Conservation (phyloP, 2,888 invertebrate species). For the Zaprionus obscuricornis region DNA sequence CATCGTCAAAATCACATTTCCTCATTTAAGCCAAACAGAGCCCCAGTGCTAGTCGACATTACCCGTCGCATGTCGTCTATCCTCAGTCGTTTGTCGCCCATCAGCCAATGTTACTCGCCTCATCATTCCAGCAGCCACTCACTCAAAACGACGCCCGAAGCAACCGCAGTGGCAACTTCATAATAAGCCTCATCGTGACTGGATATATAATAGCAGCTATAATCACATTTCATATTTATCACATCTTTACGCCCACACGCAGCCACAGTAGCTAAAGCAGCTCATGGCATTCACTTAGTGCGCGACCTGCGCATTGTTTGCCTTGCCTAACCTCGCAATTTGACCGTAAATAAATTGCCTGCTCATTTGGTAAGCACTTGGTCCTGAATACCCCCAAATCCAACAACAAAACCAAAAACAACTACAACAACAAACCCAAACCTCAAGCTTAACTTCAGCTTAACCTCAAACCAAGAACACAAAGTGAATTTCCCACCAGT, state of each 20-base stretch:
- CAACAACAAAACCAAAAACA: conserved; percentile 36
- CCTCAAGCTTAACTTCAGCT: not conserved
- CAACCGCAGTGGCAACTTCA: conserved; percentile 69
- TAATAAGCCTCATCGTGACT: conserved; percentile 75
- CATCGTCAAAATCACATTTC: conserved; percentile 81
- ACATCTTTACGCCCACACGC: conserved; percentile 77
- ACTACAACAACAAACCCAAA: too few relatives aligned
- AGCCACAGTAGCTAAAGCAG: not conserved
- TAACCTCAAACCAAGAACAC: conserved; percentile 1
- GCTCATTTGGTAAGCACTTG: conserved; percentile 80
- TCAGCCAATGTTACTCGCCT: too few relatives aligned
- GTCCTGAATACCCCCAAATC: too few relatives aligned
- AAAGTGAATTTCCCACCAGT: conserved; percentile 70
- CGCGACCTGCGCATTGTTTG: conserved; percentile 66
- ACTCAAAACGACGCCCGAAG: conserved; percentile 74
- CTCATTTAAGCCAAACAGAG: conserved; percentile 52
- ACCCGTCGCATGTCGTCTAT: too few relatives aligned
- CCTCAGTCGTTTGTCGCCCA: too few relatives aligned
- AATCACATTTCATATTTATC: conserved; percentile 81
- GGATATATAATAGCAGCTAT: conserved; percentile 75
- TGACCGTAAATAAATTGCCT: conserved; percentile 82
- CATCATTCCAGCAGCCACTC: conserved; percentile 56
- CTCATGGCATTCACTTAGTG: conserved; percentile 14
- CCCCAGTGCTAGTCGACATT: not conserved
- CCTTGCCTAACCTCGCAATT: conserved; percentile 74